phyloP scores from a whole-genome alignment of 53 echinoderm and acorn worm genomes.

The Actinopyga echinites region DNA sequence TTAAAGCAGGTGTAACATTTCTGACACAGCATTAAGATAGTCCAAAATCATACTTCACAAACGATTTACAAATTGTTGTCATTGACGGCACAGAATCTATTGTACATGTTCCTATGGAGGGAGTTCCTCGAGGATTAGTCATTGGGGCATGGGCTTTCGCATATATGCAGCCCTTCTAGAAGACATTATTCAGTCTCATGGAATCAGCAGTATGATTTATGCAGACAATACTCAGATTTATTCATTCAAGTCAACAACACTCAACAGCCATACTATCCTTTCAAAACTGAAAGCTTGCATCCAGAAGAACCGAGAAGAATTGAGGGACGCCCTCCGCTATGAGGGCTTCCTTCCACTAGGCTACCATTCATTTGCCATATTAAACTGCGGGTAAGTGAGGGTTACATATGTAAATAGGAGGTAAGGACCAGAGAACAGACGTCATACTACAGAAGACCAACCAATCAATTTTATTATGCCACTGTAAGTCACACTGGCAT shows the following conservation, averaged over 20 bases:
- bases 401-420: too few species aligned
- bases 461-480: constrained; percentile 70
- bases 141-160: neutral
- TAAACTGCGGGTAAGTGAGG: too few species aligned
- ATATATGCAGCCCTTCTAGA: neutral
- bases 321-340: too few species aligned
- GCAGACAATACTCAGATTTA: neutral
- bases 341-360: too few species aligned
- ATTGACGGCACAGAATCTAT: neutral
- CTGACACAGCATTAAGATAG: neutral
- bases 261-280: neutral
- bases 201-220: neutral
- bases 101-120: neutral
- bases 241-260: neutral
- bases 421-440: constrained; percentile 67
- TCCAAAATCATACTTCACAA: neutral
- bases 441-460: constrained; percentile 81
- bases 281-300: constrained; percentile 9
- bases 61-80: neutral
- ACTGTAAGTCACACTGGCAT: constrained; percentile 59
- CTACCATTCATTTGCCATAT: too few species aligned
- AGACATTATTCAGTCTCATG: constrained; percentile 10
- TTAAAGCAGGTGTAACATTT: neutral
- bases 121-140: too few species aligned
- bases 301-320: too few species aligned